Conservation (phyloP, 2,888 invertebrate species). For the Camptogramma bilineatum region DNA sequence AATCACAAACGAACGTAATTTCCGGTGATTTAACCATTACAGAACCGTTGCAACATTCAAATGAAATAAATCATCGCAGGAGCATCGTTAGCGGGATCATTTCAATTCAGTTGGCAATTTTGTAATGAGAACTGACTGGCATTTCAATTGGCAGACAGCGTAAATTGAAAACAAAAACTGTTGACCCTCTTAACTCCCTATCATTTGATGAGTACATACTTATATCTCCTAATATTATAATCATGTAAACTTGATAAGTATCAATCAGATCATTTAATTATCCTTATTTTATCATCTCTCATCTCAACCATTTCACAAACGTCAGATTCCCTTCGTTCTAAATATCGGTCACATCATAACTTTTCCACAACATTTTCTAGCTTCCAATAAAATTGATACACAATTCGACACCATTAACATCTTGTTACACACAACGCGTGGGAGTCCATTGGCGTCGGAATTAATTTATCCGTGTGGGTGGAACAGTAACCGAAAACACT, state of each 20-base stretch:
- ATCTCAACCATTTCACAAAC: neutral
- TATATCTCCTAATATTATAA: no score
- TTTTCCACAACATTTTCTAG: slow-evolving; percentile 45
- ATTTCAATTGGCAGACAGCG: slow-evolving; percentile 11
- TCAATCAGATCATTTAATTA: neutral
- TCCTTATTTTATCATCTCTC: neutral
- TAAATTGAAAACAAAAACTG: neutral
- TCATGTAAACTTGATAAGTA: neutral
- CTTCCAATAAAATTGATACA: slow-evolving; percentile 53
- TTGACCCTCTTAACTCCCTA: neutral
- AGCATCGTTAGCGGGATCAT: slow-evolving; percentile 34
- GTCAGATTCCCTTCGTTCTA: neutral
- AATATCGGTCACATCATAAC: neutral
- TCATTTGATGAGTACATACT: no score
- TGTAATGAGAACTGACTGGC: slow-evolving; percentile 1
- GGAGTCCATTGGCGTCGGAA: slow-evolving; percentile 58
- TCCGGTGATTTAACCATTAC: slow-evolving; percentile 68
- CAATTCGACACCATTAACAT: slow-evolving; percentile 63
- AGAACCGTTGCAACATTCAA: slow-evolving; percentile 56
- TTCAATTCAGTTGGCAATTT: slow-evolving; percentile 32
- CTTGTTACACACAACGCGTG: slow-evolving; percentile 57
- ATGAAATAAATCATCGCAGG: slow-evolving; percentile 43
- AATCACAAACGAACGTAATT: slow-evolving; percentile 66
- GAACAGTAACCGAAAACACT: slow-evolving; percentile 59
- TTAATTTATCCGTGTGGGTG: slow-evolving; percentile 67